phyloP scores from a whole-genome alignment of 2,113 vertebrate species.

The Propithecus coquereli region DNA sequence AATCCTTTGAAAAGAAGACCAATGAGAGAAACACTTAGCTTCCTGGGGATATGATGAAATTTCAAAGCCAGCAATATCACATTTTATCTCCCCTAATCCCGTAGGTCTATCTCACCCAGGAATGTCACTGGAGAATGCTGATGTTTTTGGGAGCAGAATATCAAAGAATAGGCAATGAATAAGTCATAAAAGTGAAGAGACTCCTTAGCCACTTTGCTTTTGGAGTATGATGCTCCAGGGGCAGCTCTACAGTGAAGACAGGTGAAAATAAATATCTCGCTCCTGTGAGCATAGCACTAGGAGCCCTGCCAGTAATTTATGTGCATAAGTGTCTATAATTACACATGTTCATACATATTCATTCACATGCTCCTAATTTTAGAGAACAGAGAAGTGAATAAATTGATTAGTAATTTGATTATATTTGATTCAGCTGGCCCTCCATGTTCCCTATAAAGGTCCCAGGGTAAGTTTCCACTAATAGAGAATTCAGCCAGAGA shows the following conservation, averaged over 20 bases:
- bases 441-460: conserved; percentile 64
- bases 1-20: conserved; percentile 34
- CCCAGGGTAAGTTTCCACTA: conserved; percentile 50
- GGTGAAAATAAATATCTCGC: conserved; percentile 59
- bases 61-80: conserved; percentile 25
- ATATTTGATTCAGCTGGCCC: conserved; percentile 71
- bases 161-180: conserved; percentile 57
- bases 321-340: conserved; percentile 79
- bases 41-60: conserved; percentile 20
- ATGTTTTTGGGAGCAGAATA: conserved; percentile 49
- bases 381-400: conserved; percentile 74
- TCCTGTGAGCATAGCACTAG: conserved; percentile 58
- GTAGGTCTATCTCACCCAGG: background rate
- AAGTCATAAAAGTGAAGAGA: conserved; percentile 8
- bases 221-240: conserved; percentile 26
- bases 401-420: conserved; percentile 78
- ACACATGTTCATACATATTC: conserved; percentile 78
- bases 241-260: conserved; percentile 44
- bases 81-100: conserved; percentile 20
- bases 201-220: conserved; percentile 49
- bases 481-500: conserved; percentile 33
- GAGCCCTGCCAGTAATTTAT: conserved; percentile 76
- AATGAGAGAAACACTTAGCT: conserved; percentile 16
- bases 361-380: conserved; percentile 74
- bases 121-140: background rate